phyloP scores from a whole-genome alignment of 2,888 invertebrate species.

The Drosophila meridionalis region DNA sequence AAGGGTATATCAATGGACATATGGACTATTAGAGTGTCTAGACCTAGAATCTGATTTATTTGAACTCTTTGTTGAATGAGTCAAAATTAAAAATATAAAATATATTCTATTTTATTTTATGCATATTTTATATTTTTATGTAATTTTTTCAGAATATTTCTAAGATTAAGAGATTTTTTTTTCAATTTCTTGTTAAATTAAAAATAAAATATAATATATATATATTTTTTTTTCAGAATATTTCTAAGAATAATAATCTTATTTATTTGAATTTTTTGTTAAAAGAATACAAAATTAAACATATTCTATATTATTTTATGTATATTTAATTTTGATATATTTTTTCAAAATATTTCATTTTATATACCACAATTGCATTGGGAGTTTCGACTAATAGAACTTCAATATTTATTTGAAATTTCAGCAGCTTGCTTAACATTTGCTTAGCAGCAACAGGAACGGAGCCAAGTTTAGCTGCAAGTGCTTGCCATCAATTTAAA shows the following conservation, averaged over 20 bases:
- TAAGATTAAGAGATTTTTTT: too few relatives aligned
- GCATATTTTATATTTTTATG: too few relatives aligned
- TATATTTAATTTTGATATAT: neutral
- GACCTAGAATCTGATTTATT: neutral
- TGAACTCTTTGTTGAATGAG: too few relatives aligned
- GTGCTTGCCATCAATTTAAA: conserved; percentile 72
- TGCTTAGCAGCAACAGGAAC: conserved; percentile 31
- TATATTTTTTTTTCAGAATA: neutral
- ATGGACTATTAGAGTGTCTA: neutral
- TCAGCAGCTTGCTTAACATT: conserved; percentile 37
- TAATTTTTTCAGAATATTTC: too few relatives aligned
- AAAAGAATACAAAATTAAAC: too few relatives aligned
- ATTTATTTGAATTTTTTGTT: too few relatives aligned
- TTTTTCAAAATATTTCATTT: neutral
- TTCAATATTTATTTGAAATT: conserved; percentile 4
- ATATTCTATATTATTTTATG: too few relatives aligned
- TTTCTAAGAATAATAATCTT: too few relatives aligned
- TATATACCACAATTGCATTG: neutral
- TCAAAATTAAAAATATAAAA: neutral
- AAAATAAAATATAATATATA: neutral
- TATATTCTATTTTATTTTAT: too few relatives aligned
- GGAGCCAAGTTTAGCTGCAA: conserved; percentile 46
- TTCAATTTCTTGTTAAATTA: too few relatives aligned
- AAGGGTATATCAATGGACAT: neutral
- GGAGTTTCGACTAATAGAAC: neutral